Conservation (phyloP, 2,888 invertebrate genomes). For the Seladonia tumulorum region DNA sequence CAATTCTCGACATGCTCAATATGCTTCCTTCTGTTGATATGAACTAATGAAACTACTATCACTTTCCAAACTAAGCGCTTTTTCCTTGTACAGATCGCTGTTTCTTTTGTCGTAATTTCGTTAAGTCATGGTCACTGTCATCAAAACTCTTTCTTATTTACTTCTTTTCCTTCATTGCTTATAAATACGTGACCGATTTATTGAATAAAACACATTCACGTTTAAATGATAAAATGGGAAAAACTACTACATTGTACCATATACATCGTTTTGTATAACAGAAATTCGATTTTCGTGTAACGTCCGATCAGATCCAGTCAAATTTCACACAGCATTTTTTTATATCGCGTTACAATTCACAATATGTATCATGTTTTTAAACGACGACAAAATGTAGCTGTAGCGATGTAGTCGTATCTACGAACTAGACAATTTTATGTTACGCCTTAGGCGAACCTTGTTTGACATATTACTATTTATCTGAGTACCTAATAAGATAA, state of each 20-base stretch:
- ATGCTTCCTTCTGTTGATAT: conserved; percentile 68
- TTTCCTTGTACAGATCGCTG: conserved; percentile 69
- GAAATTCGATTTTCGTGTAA: conserved; percentile 22
- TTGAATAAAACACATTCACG: conserved; percentile 66
- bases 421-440: conserved; percentile 40
- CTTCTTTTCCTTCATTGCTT: conserved; percentile 56
- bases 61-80: conserved; percentile 47
- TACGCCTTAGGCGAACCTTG: background rate
- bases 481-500: background rate
- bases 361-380: conserved; percentile 35
- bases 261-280: conserved; percentile 29
- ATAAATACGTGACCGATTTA: conserved; percentile 72
- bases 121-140: conserved; percentile 49
- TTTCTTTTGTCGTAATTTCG: conserved; percentile 39
- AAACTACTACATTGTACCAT: conserved; percentile 35
- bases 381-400: conserved; percentile 8
- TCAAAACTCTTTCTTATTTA: conserved; percentile 43
- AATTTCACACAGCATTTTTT: conserved; percentile 29
- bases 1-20: conserved; percentile 77
- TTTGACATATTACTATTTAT: conserved; percentile 30
- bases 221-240: conserved; percentile 10
- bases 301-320: background rate
- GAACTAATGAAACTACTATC: conserved; percentile 57
- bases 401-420: background rate
- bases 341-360: conserved; percentile 16